Conservation (phyloP, 1,140 invertebrate species). For the Leucophenga varia region DNA sequence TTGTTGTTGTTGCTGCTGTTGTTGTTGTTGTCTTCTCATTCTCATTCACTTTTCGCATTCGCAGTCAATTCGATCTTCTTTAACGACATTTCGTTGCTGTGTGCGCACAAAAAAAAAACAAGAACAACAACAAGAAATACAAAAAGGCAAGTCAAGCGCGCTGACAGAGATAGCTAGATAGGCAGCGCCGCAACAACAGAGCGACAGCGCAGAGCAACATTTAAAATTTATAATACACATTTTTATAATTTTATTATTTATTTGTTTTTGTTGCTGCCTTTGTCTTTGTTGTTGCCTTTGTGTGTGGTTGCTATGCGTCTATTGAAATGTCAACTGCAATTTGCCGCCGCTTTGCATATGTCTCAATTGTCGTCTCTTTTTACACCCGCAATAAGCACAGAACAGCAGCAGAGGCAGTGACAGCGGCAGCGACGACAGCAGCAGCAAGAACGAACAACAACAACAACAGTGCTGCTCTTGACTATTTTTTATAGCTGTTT, state of each 20-base stretch:
- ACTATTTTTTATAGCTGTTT: constrained; percentile 20
- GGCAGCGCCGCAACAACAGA: too few species aligned
- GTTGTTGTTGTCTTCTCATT: constrained; percentile 14
- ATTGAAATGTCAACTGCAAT: too few species aligned
- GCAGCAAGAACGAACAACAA: constrained; percentile 6
- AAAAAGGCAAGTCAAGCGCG: constrained; percentile 15
- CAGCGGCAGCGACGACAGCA: not conserved
- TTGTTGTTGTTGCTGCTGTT: constrained; percentile 12
- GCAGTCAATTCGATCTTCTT: constrained; percentile 41
- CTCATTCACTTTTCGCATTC: constrained; percentile 31
- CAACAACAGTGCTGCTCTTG: constrained; percentile 4
- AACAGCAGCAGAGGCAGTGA: constrained; percentile 13
- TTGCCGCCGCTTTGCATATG: too few species aligned
- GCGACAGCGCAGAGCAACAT: too few species aligned
- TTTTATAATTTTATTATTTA: too few species aligned
- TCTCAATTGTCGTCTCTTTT: too few species aligned
- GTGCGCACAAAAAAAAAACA: constrained; percentile 20
- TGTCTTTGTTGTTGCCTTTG: too few species aligned
- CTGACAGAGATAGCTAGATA: too few species aligned
- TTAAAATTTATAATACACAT: too few species aligned
- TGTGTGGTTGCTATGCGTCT: too few species aligned
- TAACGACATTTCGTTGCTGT: constrained; percentile 34
- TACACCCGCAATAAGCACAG: constrained; percentile 8
- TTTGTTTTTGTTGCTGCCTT: too few species aligned
- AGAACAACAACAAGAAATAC: constrained; percentile 18